Evolutionary conservation across 2,797 vertebrate genomes (phyloP), one percentile per base, ranked within the genome.

Genomic region (Onychomys leucogaster): DNA sequence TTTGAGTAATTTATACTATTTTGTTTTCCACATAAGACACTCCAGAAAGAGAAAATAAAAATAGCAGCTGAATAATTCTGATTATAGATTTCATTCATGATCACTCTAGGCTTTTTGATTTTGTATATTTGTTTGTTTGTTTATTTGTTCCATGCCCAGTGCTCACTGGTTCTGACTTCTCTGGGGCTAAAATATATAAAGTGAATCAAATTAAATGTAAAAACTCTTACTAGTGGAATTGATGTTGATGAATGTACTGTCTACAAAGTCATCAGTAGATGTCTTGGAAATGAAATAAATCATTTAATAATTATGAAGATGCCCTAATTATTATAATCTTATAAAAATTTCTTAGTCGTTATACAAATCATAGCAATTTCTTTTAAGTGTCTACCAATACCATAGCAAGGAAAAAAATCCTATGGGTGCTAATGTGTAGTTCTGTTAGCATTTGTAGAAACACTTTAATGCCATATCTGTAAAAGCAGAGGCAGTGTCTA

Each of bases 271-370:
- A 37, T 63, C 57, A n/a, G 34, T 23, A 27, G 75, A 32, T 84
- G 21, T 90, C 85, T 94, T 83, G 27, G 49, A 77, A 91, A 67
- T 82, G 34, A 90, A 87, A 81, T 34, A 92, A 92, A 89, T n/a
- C 23, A 67, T 69, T 83, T 78, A 86, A 57, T 37, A 92, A 34
- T 85, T 52, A 65, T 61, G 21, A 80, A 95, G 29, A 77, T 67
- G 13, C 19, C 1, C 0, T 27, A 55, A 71, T 80, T 84, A 87
- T 71, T 61, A 73, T 37, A 59, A 63, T 57, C 8, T 34, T 43
- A 55, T 10, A 90, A 73, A 73, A 87, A 16, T n/a, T 67, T 88
- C 19, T 46, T 75, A 25, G 41, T 87, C 1, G 6, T 46, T 78
- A 85, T 17, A 95, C 29, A 93, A 90, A 76, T 73, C 61, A 55